Percentiles rank a stretch among this genome's conserved stretches.
These are phyloP conservation scores for Schizaphis graminum DNA, from an alignment of 2,888 invertebrate species.

Conservation along the genomic window DNA sequence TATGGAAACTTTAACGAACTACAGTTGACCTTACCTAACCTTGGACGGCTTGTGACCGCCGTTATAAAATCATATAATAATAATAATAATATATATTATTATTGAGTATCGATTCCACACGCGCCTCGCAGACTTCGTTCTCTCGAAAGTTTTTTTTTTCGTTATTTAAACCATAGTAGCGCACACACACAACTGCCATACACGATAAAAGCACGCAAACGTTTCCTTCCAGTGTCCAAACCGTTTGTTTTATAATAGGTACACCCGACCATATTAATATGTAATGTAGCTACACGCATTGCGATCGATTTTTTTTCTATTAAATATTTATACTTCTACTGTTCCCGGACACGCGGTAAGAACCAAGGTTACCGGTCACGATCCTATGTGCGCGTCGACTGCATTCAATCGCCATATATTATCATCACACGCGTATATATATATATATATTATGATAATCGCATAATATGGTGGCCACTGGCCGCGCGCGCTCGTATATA, in stretches of 20 bases:
- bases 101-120: not conserved
- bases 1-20: not conserved
- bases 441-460: not conserved
- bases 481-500: not conserved
- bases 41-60: not conserved
- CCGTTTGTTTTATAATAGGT: not conserved
- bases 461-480: not conserved
- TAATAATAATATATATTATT: not conserved
- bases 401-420: too few species aligned
- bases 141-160: not conserved
- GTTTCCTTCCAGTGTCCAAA: not conserved
- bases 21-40: not conserved
- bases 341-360: not conserved
- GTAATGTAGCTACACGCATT: not conserved
- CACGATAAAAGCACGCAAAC: not conserved
- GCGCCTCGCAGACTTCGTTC: not conserved
- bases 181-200: too few species aligned
- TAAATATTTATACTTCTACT: not conserved
- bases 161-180: not conserved
- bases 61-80: not conserved
- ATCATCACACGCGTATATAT: not conserved
- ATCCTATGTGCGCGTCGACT: not conserved
- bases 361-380: constrained; percentile 16
- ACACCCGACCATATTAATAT: not conserved
- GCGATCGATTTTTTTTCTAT: not conserved